phyloP scores from a whole-genome alignment of 2,888 invertebrate genomes.

The Mylabris sibirica region DNA sequence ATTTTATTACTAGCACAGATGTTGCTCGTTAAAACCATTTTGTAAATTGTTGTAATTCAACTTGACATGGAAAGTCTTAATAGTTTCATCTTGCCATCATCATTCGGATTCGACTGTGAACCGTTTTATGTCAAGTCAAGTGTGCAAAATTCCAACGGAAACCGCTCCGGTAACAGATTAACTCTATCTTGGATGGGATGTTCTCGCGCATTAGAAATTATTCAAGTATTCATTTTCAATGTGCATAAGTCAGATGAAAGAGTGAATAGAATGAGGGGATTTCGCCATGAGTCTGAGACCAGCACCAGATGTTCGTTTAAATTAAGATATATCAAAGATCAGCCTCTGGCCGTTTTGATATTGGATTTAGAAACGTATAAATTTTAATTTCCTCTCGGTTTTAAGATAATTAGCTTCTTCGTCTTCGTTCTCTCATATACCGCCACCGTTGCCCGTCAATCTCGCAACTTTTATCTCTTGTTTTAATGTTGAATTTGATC shows the following conservation, averaged over 20 bases:
- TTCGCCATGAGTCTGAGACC: constrained; percentile 42
- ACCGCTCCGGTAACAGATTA: constrained; percentile 39
- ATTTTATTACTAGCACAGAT: constrained; percentile 4
- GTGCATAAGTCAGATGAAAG: constrained; percentile 50
- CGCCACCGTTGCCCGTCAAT: neutral
- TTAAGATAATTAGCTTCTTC: constrained; percentile 36
- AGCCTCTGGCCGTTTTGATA: constrained; percentile 46
- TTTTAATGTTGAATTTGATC: neutral
- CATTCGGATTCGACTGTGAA: constrained; percentile 29
- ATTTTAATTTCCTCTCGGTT: constrained; percentile 56
- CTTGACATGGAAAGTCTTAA: constrained; percentile 30
- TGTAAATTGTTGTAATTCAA: constrained; percentile 9
- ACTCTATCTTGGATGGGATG: constrained; percentile 16
- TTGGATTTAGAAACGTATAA: constrained; percentile 59
- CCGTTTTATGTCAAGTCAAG: constrained; percentile 35
- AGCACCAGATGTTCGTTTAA: constrained; percentile 54
- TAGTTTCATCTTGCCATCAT: constrained; percentile 23
- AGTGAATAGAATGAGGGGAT: constrained; percentile 44
- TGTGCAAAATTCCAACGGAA: constrained; percentile 25
- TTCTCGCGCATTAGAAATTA: constrained; percentile 32
- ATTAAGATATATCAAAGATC: constrained; percentile 52
- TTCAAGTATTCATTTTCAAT: constrained; percentile 48
- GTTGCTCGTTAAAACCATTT: constrained; percentile 10
- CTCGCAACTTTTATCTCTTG: neutral
- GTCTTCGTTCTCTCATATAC: constrained; percentile 17